Base-by-base conservation (phyloP, 2,113 vertebrate species). In the Hypocryptadius cinnamomeus region DNA sequence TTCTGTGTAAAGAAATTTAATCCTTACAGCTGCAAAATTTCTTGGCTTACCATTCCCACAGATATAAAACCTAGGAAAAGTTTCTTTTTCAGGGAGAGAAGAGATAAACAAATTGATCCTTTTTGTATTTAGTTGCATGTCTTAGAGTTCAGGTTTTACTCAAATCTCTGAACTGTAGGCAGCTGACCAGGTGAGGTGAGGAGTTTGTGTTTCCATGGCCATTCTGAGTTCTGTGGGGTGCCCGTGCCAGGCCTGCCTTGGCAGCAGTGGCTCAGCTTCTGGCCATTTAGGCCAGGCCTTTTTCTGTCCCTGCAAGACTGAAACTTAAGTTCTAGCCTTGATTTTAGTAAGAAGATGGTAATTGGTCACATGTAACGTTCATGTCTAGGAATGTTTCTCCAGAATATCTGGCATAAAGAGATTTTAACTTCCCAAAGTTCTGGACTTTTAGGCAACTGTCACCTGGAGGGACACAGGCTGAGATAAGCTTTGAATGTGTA, bases 211-310 rank as follows among this genome's bases (percentile, higher is more conserved):
- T 73, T 61, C 42, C 19, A 1, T 15, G 83, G 66, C 39, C 3
- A 2, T 48, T 44, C 28, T 3, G 0, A 4, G 45, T 9, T 19
- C 25, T 51, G 24, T 1, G 8, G 28, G 31, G 30, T 9, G 31
- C 9, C 33, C 53, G 14, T 10, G 33, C 10, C 44, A 45, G 50
- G 3, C 8, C 0, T 2, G 8, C 45, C 56, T 68, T 30, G 45
- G 23, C 54, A 50, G 25, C 0, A 0, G 0, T n/a, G 28, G 6
- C 2, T 13, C 0, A 0, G 2, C 28, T 64, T 30, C n/a, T 77
- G 68, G 13, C 14, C 6, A 1, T 21, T 77, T 31, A 66, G 8
- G 23, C 20, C 30, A 61, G 8, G 21, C 11, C 31, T 47, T 9
- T 61, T 61, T 27, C 66, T 88, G 42, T 54, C 44, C 25, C 56